phyloP scores from a whole-genome alignment of 2,888 invertebrate genomes.

The Standfussiana lucernea region DNA sequence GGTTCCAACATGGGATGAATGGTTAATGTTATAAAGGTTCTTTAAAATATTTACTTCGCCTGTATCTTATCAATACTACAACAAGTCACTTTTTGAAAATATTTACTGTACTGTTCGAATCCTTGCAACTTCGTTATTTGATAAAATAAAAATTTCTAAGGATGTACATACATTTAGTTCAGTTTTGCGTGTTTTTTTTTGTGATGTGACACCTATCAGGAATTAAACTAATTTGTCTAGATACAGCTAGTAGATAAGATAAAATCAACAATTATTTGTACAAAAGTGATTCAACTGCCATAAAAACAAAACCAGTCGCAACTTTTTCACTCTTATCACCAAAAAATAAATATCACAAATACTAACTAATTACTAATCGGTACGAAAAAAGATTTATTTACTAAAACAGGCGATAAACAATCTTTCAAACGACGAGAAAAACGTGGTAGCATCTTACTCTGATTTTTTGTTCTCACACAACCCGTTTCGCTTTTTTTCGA shows the following conservation, averaged over 20 bases:
- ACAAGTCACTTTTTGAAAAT: not conserved
- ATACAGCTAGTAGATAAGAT: not conserved
- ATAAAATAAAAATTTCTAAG: not conserved
- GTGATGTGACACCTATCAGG: not conserved
- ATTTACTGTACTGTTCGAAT: not conserved
- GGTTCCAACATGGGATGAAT: not conserved
- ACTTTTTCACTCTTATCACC: conserved; percentile 13
- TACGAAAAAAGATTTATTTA: conserved; percentile 63
- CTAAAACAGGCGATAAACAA: conserved; percentile 72
- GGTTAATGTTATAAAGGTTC: not conserved
- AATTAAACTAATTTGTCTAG: not conserved
- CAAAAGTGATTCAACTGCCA: not conserved
- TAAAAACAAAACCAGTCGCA: not conserved
- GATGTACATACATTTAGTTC: not conserved
- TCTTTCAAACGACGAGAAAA: conserved; percentile 66
- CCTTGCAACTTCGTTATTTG: not conserved
- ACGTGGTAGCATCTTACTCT: conserved; percentile 73
- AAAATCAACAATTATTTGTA: not conserved
- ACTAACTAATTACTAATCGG: conserved; percentile 34
- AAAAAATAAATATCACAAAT: conserved; percentile 45
- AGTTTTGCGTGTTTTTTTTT: not conserved
- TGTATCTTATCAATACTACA: not conserved
- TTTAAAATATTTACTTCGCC: not conserved
- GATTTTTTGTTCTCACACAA: conserved; percentile 79
- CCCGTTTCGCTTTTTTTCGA: conserved; percentile 75